Evolutionary conservation across 30 jellyfish, hydroid and myxozoan genomes (phyloP).

Genomic region (Sanderia malayensis): DNA sequence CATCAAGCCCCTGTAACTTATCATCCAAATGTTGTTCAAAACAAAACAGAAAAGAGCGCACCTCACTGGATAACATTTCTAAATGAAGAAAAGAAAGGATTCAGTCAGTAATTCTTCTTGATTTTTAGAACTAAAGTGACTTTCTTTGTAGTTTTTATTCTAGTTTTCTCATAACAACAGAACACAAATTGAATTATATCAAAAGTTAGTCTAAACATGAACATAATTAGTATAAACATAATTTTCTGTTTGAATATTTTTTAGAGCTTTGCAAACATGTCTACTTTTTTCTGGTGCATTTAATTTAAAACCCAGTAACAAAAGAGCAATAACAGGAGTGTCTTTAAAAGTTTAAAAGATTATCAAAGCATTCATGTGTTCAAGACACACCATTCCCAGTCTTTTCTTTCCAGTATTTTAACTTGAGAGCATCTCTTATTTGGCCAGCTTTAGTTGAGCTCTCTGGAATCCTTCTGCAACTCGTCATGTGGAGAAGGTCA

Average conservation of each 20-base stretch:
- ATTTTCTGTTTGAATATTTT: neutral
- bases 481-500: constrained; percentile 22
- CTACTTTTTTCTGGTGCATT: neutral
- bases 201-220: neutral
- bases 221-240: too few relatives aligned
- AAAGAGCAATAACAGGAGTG: neutral
- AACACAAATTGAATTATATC: neutral
- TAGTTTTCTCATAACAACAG: neutral
- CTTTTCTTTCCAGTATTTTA: constrained; percentile 31
- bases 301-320: neutral
- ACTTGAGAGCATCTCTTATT: constrained; percentile 26
- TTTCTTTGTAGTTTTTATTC: neutral
- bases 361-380: neutral
- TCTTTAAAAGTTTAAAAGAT: neutral
- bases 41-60: neutral
- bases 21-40: neutral
- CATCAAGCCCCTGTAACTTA: neutral
- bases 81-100: neutral
- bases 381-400: neutral
- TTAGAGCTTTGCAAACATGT: neutral
- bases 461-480: constrained; percentile 16
- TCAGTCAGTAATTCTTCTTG: neutral
- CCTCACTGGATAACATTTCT: neutral
- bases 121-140: neutral
- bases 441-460: constrained; percentile 19